Evolutionary conservation across 1,140 invertebrate genomes (phyloP).

Genomic region (Drosophila nebulosa): DNA sequence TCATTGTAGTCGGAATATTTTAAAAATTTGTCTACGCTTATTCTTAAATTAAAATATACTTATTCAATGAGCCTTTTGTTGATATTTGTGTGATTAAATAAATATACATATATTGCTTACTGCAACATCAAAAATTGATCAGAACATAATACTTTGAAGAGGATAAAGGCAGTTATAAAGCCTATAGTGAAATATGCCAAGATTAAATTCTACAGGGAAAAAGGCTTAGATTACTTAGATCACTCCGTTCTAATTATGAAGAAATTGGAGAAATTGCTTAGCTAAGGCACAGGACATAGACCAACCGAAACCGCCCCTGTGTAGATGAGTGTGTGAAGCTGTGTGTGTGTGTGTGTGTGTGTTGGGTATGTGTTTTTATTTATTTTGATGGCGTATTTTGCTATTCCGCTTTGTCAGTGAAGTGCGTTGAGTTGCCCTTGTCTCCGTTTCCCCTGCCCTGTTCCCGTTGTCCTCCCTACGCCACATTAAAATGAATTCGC

Average conservation of each 20-base stretch:
- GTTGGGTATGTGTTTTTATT: slow-evolving; percentile 56
- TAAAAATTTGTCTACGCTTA: no score
- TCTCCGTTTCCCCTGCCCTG: no score
- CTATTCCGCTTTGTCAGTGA: slow-evolving; percentile 66
- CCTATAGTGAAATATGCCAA: no score
- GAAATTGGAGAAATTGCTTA: not conserved
- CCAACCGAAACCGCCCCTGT: not conserved
- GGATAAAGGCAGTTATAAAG: no score
- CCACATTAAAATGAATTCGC: slow-evolving; percentile 73
- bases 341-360: slow-evolving; percentile 18
- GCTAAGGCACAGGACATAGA: not conserved
- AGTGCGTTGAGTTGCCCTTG: slow-evolving; percentile 48
- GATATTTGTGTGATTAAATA: no score
- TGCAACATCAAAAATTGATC: no score
- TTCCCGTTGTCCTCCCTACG: slow-evolving; percentile 7
- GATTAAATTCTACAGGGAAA: not conserved
- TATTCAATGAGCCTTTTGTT: no score
- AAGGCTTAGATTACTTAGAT: not conserved
- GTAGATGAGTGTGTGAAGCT: not conserved
- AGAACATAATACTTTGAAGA: no score
- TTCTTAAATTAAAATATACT: no score
- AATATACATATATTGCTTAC: no score
- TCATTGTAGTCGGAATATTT: no score
- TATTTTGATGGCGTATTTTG: slow-evolving; percentile 78
- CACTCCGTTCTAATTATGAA: not conserved